phyloP scores from a whole-genome alignment of 2,113 vertebrate species.

The Colistium nudipinnis region DNA sequence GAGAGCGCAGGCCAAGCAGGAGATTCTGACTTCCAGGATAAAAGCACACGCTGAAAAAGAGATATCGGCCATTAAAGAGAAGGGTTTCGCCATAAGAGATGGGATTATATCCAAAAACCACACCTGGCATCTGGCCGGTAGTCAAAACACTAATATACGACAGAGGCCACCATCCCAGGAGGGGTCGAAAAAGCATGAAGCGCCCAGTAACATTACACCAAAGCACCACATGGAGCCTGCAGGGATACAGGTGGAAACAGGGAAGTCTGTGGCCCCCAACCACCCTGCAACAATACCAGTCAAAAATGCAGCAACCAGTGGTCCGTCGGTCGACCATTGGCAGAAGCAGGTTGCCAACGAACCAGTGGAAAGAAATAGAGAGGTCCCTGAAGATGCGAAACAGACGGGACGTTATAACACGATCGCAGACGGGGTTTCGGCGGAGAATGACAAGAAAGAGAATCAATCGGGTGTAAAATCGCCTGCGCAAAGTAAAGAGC shows the following conservation, averaged over 20 bases:
- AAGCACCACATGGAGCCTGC: conserved; percentile 40
- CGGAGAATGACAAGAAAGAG: conserved; percentile 20
- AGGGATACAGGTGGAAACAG: conserved; percentile 25
- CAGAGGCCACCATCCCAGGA: conserved; percentile 63
- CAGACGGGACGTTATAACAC: not conserved
- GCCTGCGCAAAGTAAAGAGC: conserved; percentile 33
- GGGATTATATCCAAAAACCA: conserved; percentile 64
- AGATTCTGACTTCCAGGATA: conserved; percentile 82
- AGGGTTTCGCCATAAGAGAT: conserved; percentile 70
- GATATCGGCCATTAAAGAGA: conserved; percentile 84
- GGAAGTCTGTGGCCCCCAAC: conserved; percentile 12
- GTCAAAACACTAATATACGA: conserved; percentile 40
- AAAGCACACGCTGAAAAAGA: conserved; percentile 86
- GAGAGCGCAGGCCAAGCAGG: conserved; percentile 79
- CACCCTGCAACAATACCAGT: conserved; percentile 23
- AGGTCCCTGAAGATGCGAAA: not conserved
- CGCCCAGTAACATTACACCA: conserved; percentile 21
- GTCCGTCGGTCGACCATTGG: conserved; percentile 5
- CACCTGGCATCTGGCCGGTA: conserved; percentile 44
- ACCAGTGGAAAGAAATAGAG: conserved; percentile 3
- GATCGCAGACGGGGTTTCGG: conserved; percentile 5
- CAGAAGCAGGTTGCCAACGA: conserved; percentile 35
- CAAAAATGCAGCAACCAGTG: conserved; percentile 17
- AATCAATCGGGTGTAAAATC: conserved; percentile 9
- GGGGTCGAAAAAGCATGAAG: conserved; percentile 50